Base-by-base conservation (phyloP, 2,113 vertebrate species). In the Onychostoma macrolepis region DNA sequence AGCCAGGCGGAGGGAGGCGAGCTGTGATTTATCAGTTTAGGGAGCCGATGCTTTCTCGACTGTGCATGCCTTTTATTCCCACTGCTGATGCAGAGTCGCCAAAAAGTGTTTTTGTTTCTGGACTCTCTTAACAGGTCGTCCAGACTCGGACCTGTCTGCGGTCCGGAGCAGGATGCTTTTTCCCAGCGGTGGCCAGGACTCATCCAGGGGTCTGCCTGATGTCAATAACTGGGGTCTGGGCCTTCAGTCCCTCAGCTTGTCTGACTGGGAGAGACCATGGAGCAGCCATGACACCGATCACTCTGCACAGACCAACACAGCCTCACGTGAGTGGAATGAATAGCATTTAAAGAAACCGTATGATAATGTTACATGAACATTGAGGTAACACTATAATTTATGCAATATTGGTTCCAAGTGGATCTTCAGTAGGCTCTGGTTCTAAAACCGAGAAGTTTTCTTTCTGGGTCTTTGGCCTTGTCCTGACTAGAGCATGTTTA, bases 181-280 rank as follows among this genome's bases (percentile, higher is more conserved):
- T 92, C 97, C 98, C 88, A 96, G 95, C 24, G 96, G 96, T 89
- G 91, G 95, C 58, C 97, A 97, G 94, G 97, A 99, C 90, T 95
- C 97, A 84, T 93, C 97, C 91, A 95, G 96, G 92, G 96, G 95
- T 94, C 95, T 96, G 88, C 94, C 96, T 38, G 97, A 97, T 86
- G 94, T 97, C 94, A 94, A 96, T 2, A 97, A 99, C 94, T 95
- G 99, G 95, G 97, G 97, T 95, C 96, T 98, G 94, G 98, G 98
- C 96, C 96, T 98, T 92, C 98, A 98, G 93, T 98, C 98, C 53
- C 97, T 99, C 88, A 97, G 94, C 91, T 93, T 99, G 93, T 96
- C 97, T 0, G 96, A 97, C 92, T 99, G 97, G 98, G 97, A 99
- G 94, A 95, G 97, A 93, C 96, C 98, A 56, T 99, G 98, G 98